Evolutionary conservation across 1,140 invertebrate genomes (phyloP), one percentile per base, ranked within the genome.

Genomic region (Drosophila punjabiensis): DNA sequence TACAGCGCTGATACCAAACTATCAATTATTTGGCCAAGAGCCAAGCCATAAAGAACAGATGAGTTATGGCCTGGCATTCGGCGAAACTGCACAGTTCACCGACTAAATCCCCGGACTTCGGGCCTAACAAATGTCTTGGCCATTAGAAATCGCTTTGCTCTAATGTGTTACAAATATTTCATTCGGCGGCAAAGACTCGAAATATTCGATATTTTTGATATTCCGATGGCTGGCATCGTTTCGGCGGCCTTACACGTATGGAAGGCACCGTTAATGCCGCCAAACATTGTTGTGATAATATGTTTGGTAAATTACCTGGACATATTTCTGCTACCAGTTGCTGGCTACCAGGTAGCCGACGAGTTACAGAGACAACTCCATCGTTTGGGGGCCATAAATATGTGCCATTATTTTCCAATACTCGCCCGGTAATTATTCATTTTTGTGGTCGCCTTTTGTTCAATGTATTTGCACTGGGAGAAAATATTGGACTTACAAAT

Each of bases 131-230:
- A 88, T 88, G 86, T 62, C 43, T 32, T 50, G 63, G 67, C 84
- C 84, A 88, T 88, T 88, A 88, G 81, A 89, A 88, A 88, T 70
- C 81, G 85, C 73, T 89, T 89, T 89, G 82, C 85, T 67, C 67
- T 88, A 88, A 88, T 88, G 85, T 90, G 85, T 85, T 89, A 88
- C 86, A 85, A 89, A 88, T 88, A 88, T 88, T 90, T 88, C 85
- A 88, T 84, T 30, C 24, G 52, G 48, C 30, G 33, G 30, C 70
- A 13, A 68, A 55, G 55, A 48, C 20, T 28, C 20, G 33, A 14
- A 24, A 28, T 47, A 50, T 55, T 41, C 35, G 32, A 45, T 16
- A 37, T 37, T 4, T 50, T 66, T 69, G 62, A 48, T 59, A 81
- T 75, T 75, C 74, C 24, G 74, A 47, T 60, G 28, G 52, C 41